Conservation (phyloP, 2,888 invertebrate species). For the Crioceris asparagi region DNA sequence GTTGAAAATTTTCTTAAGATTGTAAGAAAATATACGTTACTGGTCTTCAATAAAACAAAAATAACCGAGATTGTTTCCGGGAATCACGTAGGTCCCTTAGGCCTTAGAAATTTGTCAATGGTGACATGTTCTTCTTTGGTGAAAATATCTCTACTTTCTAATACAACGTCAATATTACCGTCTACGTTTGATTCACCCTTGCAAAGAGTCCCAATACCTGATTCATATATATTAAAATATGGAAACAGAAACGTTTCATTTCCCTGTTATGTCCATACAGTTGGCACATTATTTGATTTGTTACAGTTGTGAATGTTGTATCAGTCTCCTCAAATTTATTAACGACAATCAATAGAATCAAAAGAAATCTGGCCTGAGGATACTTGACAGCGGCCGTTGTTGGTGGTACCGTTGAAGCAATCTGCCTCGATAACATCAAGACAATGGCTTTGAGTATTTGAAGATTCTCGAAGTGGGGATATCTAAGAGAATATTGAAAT, state of each 20-base stretch:
- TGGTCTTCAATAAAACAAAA: too few relatives aligned
- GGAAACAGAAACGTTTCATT: constrained; percentile 23
- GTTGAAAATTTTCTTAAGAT: too few relatives aligned
- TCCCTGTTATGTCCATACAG: constrained; percentile 19
- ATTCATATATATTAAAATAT: constrained; percentile 25
- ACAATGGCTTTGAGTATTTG: constrained; percentile 19
- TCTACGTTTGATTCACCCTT: too few relatives aligned
- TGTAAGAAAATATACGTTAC: too few relatives aligned
- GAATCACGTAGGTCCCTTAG: too few relatives aligned
- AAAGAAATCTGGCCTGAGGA: constrained; percentile 18
- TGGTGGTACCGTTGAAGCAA: constrained; percentile 11
- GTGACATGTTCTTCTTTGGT: too few relatives aligned
- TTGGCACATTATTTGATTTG: constrained; percentile 22
- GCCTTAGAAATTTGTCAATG: too few relatives aligned
- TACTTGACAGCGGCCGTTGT: constrained; percentile 17
- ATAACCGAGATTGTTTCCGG: too few relatives aligned
- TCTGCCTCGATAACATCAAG: constrained; percentile 15
- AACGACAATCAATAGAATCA: constrained; percentile 23
- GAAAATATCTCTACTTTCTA: too few relatives aligned
- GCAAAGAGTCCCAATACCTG: constrained; percentile 11
- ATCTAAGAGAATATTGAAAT: constrained; percentile 13
- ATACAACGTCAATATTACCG: too few relatives aligned
- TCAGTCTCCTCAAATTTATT: constrained; percentile 25
- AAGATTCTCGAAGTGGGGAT: constrained; percentile 17
- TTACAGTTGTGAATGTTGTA: constrained; percentile 21